Percentiles rank a stretch among this genome's conserved stretches.
phyloP scores from a whole-genome alignment of 2,113 vertebrate genomes.

The Eleginops maclovinus region DNA sequence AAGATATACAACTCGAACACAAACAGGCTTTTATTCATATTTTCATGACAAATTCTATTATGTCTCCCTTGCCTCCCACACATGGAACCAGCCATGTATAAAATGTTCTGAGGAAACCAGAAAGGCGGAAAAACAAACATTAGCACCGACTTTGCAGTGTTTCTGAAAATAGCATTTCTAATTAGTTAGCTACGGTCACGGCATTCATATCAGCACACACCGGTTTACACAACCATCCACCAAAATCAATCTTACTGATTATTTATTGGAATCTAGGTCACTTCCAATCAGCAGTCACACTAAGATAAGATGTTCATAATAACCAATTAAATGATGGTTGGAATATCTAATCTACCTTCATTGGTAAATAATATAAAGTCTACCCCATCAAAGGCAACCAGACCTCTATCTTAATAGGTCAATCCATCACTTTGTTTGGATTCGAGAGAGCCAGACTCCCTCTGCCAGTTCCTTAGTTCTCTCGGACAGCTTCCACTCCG shows the following conservation, averaged over 20 bases:
- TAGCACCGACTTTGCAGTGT: conserved; percentile 40
- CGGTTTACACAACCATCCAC: conserved; percentile 34
- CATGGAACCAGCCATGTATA: conserved; percentile 58
- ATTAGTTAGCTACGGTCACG: conserved; percentile 53
- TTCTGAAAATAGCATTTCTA: conserved; percentile 63
- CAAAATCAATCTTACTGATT: conserved; percentile 46
- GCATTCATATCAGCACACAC: conserved; percentile 36
- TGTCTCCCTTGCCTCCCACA: conserved; percentile 16
- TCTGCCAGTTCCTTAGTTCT: conserved; percentile 72
- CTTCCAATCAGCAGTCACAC: conserved; percentile 53
- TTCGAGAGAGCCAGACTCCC: conserved; percentile 74
- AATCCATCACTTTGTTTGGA: conserved; percentile 39
- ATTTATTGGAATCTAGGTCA: conserved; percentile 44
- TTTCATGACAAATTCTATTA: conserved; percentile 33
- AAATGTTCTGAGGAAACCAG: conserved; percentile 43
- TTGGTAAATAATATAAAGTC: conserved; percentile 20
- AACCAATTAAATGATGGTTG: conserved; percentile 2
- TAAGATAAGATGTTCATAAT: conserved; percentile 34
- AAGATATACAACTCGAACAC: conserved; percentile 1
- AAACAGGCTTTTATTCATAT: conserved; percentile 59
- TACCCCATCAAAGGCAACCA: conserved; percentile 24
- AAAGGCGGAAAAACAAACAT: conserved; percentile 61
- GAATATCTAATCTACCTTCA: conserved; percentile 17
- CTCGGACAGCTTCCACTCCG: conserved; percentile 79
- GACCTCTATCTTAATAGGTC: conserved; percentile 38